These are phyloP conservation scores for Channa striata DNA, from an alignment of 2,797 vertebrate species.

Conservation along the genomic window DNA sequence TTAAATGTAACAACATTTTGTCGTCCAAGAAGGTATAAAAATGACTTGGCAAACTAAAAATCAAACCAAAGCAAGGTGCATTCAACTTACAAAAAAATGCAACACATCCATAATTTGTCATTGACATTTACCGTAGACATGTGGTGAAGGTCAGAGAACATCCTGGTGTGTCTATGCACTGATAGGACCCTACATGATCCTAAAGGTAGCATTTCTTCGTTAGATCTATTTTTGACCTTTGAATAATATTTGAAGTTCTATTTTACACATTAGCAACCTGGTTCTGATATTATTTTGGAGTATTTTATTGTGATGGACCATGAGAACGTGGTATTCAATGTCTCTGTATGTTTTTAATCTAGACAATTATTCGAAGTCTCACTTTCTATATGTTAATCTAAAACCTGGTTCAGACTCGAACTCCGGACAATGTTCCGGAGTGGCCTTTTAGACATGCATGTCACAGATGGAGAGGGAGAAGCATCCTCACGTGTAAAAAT, in stretches of 20 bases:
- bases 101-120: background rate
- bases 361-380: too few relatives aligned
- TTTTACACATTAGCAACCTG: background rate
- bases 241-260: constrained; percentile 10
- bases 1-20: background rate
- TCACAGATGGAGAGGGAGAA: too few relatives aligned
- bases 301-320: background rate
- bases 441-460: too few relatives aligned
- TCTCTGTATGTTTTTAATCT: background rate
- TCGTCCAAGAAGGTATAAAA: background rate
- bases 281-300: constrained; percentile 13
- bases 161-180: background rate
- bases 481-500: too few relatives aligned
- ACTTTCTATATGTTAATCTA: background rate
- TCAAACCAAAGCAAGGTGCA: background rate
- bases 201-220: constrained; percentile 2
- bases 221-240: constrained; percentile 7
- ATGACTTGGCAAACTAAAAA: background rate
- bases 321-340: background rate
- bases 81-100: background rate
- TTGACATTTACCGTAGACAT: background rate
- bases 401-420: too few relatives aligned
- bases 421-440: too few relatives aligned
- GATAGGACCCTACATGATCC: background rate
- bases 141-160: background rate